A percentile compares a stretch with the other conserved stretches of the same genome.
Conservation (phyloP, 1,140 invertebrate genomes). For the Diorhabda sublineata region DNA sequence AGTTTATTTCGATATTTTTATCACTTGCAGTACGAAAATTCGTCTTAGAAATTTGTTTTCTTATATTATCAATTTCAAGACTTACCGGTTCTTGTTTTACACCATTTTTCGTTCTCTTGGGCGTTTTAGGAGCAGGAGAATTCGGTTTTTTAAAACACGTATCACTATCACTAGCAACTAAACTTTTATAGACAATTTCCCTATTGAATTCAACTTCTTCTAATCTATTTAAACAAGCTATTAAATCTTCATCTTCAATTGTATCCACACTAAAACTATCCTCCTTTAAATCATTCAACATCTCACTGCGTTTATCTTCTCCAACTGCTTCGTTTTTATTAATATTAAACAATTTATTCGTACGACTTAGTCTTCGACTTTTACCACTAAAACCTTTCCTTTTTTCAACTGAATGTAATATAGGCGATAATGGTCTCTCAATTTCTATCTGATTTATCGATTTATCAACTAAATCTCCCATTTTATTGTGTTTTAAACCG, state of each 20-base stretch:
- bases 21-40: conserved; percentile 32
- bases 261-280: conserved; percentile 13
- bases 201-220: conserved; percentile 25
- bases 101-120: conserved; percentile 7
- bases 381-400: conserved; percentile 13
- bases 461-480: no score
- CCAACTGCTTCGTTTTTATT: no score
- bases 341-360: conserved; percentile 10
- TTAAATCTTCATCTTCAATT: conserved; percentile 12
- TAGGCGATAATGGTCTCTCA: conserved; percentile 25
- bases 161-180: conserved; percentile 7
- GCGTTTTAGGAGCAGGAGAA: conserved; percentile 8
- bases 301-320: no score
- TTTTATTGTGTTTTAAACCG: no score
- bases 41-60: no score
- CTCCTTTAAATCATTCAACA: neutral
- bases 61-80: neutral
- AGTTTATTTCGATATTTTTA: conserved; percentile 45
- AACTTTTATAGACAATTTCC: conserved; percentile 15
- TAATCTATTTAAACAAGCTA: conserved; percentile 22
- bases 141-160: conserved; percentile 20
- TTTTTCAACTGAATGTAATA: conserved; percentile 22
- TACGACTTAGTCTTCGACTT: conserved; percentile 16
- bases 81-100: neutral
- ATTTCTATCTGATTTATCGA: neutral